phyloP scores from a whole-genome alignment of 2,113 vertebrate genomes.

The Meriones unguiculatus region DNA sequence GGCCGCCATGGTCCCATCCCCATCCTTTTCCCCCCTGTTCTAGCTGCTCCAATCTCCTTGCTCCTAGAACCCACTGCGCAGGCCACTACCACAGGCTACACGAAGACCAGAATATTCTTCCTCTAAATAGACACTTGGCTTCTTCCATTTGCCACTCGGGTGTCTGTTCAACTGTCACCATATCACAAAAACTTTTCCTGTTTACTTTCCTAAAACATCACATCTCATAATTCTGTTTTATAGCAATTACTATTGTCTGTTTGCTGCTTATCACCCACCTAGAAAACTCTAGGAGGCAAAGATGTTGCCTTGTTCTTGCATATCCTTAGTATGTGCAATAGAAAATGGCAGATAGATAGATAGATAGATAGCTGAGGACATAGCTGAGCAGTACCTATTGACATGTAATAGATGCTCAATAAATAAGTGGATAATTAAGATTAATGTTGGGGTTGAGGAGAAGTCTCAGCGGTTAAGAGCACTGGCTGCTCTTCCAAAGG shows the following conservation, averaged over 20 bases:
- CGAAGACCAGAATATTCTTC: neutral
- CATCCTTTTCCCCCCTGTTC: neutral
- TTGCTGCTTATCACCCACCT: neutral
- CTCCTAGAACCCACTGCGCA: neutral
- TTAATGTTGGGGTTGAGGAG: too few relatives aligned
- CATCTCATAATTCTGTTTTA: neutral
- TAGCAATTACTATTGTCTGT: neutral
- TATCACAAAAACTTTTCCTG: neutral
- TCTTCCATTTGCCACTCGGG: neutral
- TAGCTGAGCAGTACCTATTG: neutral
- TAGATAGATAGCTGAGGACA: too few relatives aligned
- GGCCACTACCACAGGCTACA: neutral
- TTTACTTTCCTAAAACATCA: neutral
- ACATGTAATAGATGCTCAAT: neutral
- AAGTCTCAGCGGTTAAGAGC: too few relatives aligned
- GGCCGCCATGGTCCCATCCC: neutral
- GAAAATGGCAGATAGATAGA: neutral
- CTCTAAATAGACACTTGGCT: neutral
- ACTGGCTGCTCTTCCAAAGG: too few relatives aligned
- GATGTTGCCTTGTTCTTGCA: neutral
- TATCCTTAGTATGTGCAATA: neutral
- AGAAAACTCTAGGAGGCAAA: neutral
- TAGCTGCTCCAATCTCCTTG: neutral
- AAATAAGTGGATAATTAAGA: neutral
- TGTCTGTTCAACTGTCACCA: neutral